Evolutionary conservation across 2,797 vertebrate species (phyloP).

Genomic region (Adrianichthys oophorus): DNA sequence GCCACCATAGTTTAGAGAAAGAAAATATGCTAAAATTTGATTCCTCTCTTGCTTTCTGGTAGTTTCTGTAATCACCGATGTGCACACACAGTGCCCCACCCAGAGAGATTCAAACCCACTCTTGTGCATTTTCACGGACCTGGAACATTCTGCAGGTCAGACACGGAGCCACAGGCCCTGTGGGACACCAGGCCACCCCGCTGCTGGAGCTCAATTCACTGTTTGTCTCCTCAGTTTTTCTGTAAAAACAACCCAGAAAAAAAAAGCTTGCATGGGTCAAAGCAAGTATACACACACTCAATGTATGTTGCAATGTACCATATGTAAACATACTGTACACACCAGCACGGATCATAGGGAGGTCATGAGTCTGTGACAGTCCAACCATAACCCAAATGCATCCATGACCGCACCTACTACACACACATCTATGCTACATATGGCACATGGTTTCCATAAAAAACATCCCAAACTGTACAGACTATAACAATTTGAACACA

Average conservation of each 20-base stretch:
- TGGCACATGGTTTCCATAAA: slow-evolving; percentile 31
- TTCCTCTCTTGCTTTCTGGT: background rate
- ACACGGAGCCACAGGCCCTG: slow-evolving; percentile 30
- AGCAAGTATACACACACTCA: slow-evolving; percentile 27
- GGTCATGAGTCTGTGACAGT: slow-evolving; percentile 59
- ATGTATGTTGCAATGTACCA: slow-evolving; percentile 17
- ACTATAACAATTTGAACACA: slow-evolving; percentile 28
- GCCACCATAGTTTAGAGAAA: too few relatives aligned
- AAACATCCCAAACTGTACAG: slow-evolving; percentile 54
- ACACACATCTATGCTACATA: slow-evolving; percentile 24
- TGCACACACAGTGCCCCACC: slow-evolving; percentile 25
- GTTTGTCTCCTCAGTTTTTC: slow-evolving; percentile 19
- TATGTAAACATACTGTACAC: slow-evolving; percentile 62
- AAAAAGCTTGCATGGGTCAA: slow-evolving; percentile 28
- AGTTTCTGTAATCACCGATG: slow-evolving; percentile 37
- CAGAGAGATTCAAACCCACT: slow-evolving; percentile 8
- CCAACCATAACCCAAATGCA: slow-evolving; percentile 53
- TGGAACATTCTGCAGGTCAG: slow-evolving; percentile 48
- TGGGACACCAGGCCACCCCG: slow-evolving; percentile 23
- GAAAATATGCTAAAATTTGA: background rate
- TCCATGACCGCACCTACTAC: slow-evolving; percentile 33
- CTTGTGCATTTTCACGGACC: slow-evolving; percentile 41
- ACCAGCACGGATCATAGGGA: slow-evolving; percentile 64
- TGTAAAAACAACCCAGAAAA: slow-evolving; percentile 10
- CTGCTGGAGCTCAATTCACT: slow-evolving; percentile 15